Conservation (phyloP, 2,797 vertebrate genomes). For the Champsocephalus esox region DNA sequence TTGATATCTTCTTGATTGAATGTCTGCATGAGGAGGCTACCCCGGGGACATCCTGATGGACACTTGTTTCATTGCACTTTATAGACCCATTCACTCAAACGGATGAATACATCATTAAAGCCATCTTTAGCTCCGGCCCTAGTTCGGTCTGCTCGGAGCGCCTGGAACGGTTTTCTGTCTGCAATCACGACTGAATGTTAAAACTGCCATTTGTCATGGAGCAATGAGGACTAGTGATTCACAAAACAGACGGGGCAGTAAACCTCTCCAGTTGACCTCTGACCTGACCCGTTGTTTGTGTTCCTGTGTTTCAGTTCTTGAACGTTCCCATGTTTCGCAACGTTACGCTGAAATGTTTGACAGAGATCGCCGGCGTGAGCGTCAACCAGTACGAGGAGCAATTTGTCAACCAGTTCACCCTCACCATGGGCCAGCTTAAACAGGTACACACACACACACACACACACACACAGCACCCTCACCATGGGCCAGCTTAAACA, state of each 20-base stretch:
- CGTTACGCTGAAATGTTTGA: constrained; percentile 97
- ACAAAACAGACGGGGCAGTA: background rate
- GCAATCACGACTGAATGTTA: background rate
- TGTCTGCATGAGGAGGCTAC: background rate
- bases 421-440: constrained; percentile 99
- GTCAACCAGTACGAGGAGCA: constrained; percentile 99
- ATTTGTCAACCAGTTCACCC: constrained; percentile 95
- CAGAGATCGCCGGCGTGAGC: constrained; percentile 97
- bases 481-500: too few relatives aligned
- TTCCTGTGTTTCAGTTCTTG: constrained; percentile 86
- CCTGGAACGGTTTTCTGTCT: background rate
- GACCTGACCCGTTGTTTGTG: background rate
- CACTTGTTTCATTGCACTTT: background rate
- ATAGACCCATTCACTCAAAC: background rate
- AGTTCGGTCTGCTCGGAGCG: background rate
- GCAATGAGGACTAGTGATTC: background rate
- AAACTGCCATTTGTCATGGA: background rate
- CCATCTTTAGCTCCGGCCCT: background rate
- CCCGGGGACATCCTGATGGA: background rate
- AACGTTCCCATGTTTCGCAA: constrained; percentile 99
- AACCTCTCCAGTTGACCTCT: background rate
- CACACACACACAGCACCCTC: too few relatives aligned
- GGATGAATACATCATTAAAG: background rate
- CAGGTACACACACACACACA: constrained; percentile 83
- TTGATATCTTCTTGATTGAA: too few relatives aligned